Conservation (phyloP, 1,140 invertebrate species). For the Nebria ingens region DNA sequence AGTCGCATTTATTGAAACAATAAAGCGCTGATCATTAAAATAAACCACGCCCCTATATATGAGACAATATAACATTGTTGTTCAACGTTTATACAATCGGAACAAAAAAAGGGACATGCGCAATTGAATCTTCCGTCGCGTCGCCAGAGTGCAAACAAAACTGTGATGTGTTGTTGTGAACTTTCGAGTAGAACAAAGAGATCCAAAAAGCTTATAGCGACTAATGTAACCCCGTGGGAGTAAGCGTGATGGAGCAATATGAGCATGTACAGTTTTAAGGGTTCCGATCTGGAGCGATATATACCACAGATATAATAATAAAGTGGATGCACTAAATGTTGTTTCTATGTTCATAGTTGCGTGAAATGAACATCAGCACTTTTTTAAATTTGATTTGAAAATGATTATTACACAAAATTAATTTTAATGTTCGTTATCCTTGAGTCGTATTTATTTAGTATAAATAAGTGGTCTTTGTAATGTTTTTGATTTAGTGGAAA, state of each 20-base stretch:
- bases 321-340: too few relatives aligned
- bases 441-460: too few relatives aligned
- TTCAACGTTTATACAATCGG: neutral
- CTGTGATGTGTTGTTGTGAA: neutral
- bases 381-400: too few relatives aligned
- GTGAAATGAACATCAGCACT: too few relatives aligned
- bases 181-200: neutral
- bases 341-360: too few relatives aligned
- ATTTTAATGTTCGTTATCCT: too few relatives aligned
- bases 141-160: neutral
- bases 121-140: neutral
- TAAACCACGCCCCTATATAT: slow-evolving; percentile 1
- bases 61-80: slow-evolving; percentile 1
- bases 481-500: too few relatives aligned
- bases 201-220: neutral
- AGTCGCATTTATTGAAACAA: neutral
- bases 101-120: slow-evolving; percentile 1
- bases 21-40: neutral
- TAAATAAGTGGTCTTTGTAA: too few relatives aligned
- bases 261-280: slow-evolving; percentile 1
- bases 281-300: neutral
- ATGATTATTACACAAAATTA: too few relatives aligned
- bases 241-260: neutral
- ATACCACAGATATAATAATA: too few relatives aligned
- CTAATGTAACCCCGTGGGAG: neutral